Evolutionary conservation across 2,888 invertebrate species (phyloP).

Genomic region (Tetranychus piercei): DNA sequence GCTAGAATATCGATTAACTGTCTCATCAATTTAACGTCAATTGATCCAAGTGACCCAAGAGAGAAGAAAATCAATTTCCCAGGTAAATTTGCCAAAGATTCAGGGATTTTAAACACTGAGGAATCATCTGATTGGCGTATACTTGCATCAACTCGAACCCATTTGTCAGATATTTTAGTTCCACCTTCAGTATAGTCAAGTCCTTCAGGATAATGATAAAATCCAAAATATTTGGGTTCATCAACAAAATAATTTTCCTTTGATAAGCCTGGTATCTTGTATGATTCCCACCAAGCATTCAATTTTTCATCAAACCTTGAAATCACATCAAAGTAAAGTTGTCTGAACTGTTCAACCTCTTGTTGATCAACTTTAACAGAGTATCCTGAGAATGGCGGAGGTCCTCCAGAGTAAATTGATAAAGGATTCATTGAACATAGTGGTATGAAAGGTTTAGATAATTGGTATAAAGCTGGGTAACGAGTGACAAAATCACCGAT

Average conservation of each 20-base stretch:
- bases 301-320: neutral
- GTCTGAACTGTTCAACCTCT: neutral
- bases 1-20: slow-evolving; percentile 16
- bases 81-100: slow-evolving; percentile 1
- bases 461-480: neutral
- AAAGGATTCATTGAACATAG: neutral
- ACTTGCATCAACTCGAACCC: neutral
- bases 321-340: neutral
- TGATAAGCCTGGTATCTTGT: neutral
- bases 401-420: neutral
- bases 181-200: slow-evolving; percentile 18
- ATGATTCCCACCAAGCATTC: neutral
- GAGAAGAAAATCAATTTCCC: slow-evolving; percentile 20
- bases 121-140: neutral
- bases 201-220: slow-evolving; percentile 21
- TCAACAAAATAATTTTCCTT: too few species aligned
- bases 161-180: slow-evolving; percentile 4
- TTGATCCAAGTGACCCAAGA: slow-evolving; percentile 19
- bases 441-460: neutral
- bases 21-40: slow-evolving; percentile 18
- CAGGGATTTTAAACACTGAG: slow-evolving; percentile 16
- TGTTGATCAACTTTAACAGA: slow-evolving; percentile 10
- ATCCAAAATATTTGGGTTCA: slow-evolving; percentile 15
- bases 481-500: neutral
- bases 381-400: slow-evolving; percentile 10